Evolutionary conservation across 2,113 vertebrate species (phyloP).

Genomic region (Merops nubicus): DNA sequence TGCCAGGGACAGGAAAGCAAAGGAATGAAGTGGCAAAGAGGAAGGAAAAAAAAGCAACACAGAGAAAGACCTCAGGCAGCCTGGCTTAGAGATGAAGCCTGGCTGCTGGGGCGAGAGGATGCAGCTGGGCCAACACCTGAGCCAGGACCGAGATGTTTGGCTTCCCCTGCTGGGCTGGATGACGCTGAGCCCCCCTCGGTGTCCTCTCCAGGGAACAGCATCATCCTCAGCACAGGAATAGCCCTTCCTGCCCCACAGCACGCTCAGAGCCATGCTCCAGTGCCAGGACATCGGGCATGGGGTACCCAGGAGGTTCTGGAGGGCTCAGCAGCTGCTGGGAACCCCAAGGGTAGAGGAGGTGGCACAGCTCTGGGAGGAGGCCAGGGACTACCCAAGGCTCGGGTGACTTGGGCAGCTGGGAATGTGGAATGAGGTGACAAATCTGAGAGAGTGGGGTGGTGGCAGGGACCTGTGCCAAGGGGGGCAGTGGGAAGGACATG

Average conservation of each 20-base stretch:
- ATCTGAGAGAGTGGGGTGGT: background rate
- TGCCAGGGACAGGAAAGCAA: conserved; percentile 29
- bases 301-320: accelerated
- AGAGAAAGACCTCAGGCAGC: background rate
- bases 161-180: background rate
- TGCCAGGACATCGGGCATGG: background rate
- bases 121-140: conserved; percentile 32
- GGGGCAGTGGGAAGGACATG: background rate
- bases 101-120: background rate
- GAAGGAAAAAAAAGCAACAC: conserved; percentile 25
- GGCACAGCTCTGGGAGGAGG: background rate
- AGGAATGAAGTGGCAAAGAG: conserved; percentile 27
- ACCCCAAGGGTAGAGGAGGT: accelerated
- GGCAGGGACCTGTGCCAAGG: background rate
- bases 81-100: background rate
- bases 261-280: accelerated
- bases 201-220: accelerated
- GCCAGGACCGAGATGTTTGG: background rate
- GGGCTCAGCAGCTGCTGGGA: background rate
- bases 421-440: background rate
- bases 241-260: background rate
- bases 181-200: background rate
- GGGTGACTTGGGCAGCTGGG: background rate
- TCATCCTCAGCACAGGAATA: background rate
- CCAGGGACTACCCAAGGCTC: background rate